Conservation (phyloP, 2,888 invertebrate species). For the Hirtodrosophila alboralis region DNA sequence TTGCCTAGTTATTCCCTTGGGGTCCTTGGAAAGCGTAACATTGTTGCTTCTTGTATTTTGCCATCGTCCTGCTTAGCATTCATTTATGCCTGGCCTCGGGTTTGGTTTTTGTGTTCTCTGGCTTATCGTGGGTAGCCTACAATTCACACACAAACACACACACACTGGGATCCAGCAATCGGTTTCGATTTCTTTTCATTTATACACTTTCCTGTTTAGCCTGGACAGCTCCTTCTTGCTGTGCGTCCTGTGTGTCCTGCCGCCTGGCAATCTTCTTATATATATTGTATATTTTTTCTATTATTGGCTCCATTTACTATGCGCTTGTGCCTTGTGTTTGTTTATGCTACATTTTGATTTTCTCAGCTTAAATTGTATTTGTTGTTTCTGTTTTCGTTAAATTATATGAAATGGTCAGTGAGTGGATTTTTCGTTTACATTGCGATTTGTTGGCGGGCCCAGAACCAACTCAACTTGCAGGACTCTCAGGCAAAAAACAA, state of each 20-base stretch:
- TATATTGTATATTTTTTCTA: constrained; percentile 51
- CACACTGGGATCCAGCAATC: constrained; percentile 40
- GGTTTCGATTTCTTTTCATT: constrained; percentile 80
- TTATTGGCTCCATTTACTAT: constrained; percentile 78
- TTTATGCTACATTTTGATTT: constrained; percentile 79
- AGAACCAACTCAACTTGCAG: constrained; percentile 15
- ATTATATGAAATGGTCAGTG: constrained; percentile 51
- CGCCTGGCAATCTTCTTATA: constrained; percentile 38
- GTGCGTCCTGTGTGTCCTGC: not conserved
- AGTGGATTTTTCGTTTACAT: constrained; percentile 56
- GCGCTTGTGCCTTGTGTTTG: constrained; percentile 58
- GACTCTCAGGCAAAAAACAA: constrained; percentile 7
- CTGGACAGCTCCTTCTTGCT: constrained; percentile 25
- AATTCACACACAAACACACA: constrained; percentile 3
- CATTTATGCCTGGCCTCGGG: constrained; percentile 70
- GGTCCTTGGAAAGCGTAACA: constrained; percentile 11
- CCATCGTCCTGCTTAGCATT: constrained; percentile 71
- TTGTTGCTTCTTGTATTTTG: constrained; percentile 26
- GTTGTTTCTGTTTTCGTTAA: constrained; percentile 79
- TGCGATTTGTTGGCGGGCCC: constrained; percentile 14
- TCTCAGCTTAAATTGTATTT: constrained; percentile 76
- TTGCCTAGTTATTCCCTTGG: constrained; percentile 41
- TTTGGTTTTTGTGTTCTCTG: constrained; percentile 20
- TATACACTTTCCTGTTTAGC: constrained; percentile 72
- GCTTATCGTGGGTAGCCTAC: constrained; percentile 54